Evolutionary conservation across 2,113 vertebrate species (phyloP), one percentile per base, ranked within the genome.

Genomic region (Strix uralensis): DNA sequence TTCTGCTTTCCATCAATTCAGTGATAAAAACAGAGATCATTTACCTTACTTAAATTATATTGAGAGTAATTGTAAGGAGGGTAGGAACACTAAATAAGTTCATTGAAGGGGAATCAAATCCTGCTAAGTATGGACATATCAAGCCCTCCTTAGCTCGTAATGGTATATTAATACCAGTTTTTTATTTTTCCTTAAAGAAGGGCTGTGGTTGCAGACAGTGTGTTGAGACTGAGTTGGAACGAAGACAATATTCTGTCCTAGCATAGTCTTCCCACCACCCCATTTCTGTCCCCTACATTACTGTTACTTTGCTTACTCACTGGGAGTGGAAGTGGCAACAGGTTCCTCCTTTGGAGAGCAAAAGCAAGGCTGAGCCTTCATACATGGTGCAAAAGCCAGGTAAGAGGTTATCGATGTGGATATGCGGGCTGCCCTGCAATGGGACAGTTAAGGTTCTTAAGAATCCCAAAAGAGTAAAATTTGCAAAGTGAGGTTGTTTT

Each of bases 351-450:
- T 23, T 38, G 44, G 47, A 69, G 36, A 19, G 10, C n/a, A n/a
- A 13, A 62, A 59, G n/a, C 32, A 51, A 67, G 29, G 61, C 49
- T 75, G 70, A 51, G 38, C 23, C 9, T 75, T 77, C 26, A 7
- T 55, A 10, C 1, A 0, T 19, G 34, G 29, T 66, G 12, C 42
- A 40, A 52, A 52, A 58, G 15, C 22, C 22, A 15, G 4, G 4
- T 62, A 11, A n/a, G 47, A 58, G 42, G 13, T 15, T 21, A 2
- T 44, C 0, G 0, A 3, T 72, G 47, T 46, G 55, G 17, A 51
- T 4, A 0, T 2, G 2, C 9, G 15, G 47, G 49, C 58, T 91
- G 40, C 29, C 40, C 21, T 78, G 46, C 34, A 30, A 1, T 57
- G 36, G 26, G 13, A 23, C 34, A 21, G 38, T 26, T 51, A 18